Base-by-base conservation (phyloP, 2,797 vertebrate genomes). In the Dallia pectoralis region DNA sequence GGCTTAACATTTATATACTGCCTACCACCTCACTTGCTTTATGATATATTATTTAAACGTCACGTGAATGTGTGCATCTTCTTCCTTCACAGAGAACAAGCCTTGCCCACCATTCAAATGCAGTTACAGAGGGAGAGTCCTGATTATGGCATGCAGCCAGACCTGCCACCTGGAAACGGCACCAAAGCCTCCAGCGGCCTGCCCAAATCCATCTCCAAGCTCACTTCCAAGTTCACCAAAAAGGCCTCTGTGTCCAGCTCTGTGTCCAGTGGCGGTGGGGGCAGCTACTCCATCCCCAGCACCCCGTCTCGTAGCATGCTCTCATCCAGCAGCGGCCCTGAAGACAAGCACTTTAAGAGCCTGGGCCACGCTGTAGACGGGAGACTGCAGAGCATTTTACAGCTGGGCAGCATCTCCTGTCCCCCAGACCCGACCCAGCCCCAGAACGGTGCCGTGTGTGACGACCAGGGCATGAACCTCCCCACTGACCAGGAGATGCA, bases 401-500 rank as follows among this genome's bases (percentile, higher is more conserved):
- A 93, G 84, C 92, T 95, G 16, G 94, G 96, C 11, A 91, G 82
- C 67, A 89, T 96, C 82, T 92, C 96, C 4, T 91, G 93, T 79
- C 85, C 85, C 1, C 59, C 88, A 0, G 97, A 98, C 71, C 73
- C 92, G 0, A 75, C 88, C 30, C 95, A 93, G 80, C 82, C 87
- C 76, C 94, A 93, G 62, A 99, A 98, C 3, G 97, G 96, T 2
- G 91, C 91, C 4, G 87, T 92, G 82, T 87, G 90, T 3, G 97
- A 98, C 0, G 97, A 98, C 78, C 97, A 98, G 92, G 95, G 95
- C 75, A 98, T 98, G 96, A 99, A 99, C 88, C 88, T 99, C 81
- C 98, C 98, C 27, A 99, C 95, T 0, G 98, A 99, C 91, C 97
- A 98, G 89, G 98, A 99, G 91, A 99, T 99, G 98, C 98, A 99